These are phyloP conservation scores for Nebria brevicollis DNA, from an alignment of 2,888 invertebrate species.

Conservation along the genomic window DNA sequence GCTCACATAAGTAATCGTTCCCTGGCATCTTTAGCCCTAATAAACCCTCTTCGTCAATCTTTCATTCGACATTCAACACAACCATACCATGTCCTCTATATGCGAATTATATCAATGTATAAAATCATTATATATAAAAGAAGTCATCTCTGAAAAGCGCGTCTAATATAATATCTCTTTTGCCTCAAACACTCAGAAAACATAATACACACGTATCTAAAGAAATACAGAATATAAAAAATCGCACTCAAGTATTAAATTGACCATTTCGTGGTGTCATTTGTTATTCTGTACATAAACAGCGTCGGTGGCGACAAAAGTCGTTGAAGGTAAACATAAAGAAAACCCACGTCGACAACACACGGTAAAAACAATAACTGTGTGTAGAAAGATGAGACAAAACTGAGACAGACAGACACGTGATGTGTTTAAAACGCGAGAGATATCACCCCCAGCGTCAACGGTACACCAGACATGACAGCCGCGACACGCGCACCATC, in stretches of 20 bases:
- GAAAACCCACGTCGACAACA: not conserved
- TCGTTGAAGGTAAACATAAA: not conserved
- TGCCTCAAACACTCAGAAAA: not conserved
- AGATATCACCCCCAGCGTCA: slow-evolving; percentile 10
- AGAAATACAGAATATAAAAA: not conserved
- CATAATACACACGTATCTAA: not conserved
- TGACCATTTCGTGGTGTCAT: not conserved
- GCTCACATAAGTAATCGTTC: too few relatives aligned
- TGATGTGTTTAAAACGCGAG: slow-evolving; percentile 16
- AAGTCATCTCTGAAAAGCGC: too few relatives aligned
- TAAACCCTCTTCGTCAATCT: too few relatives aligned
- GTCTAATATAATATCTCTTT: too few relatives aligned
- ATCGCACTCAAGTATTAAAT: slow-evolving; percentile 1
- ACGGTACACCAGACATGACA: not conserved
- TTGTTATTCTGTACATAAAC: not conserved
- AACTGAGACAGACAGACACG: slow-evolving; percentile 3
- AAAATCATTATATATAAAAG: too few relatives aligned
- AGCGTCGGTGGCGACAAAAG: not conserved
- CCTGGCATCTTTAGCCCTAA: too few relatives aligned
- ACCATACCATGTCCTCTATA: too few relatives aligned
- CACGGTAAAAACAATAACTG: not conserved
- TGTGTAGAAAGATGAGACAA: not conserved
- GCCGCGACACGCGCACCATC: slow-evolving; percentile 15
- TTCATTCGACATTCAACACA: too few relatives aligned
- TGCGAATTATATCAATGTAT: too few relatives aligned